Evolutionary conservation across 2,888 invertebrate genomes (phyloP).

Genomic region (Hemaris fuciformis): DNA sequence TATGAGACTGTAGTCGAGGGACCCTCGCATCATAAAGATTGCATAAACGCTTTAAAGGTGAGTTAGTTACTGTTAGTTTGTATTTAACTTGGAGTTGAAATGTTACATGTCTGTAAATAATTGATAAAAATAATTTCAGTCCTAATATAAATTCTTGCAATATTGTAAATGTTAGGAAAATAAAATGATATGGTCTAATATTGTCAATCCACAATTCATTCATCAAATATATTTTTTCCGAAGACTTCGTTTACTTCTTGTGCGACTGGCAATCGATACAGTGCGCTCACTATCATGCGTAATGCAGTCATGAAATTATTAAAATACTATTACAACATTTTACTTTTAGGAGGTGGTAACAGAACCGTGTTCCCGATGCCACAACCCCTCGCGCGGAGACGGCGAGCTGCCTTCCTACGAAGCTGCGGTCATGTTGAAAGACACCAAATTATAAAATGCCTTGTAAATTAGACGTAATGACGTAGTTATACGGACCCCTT

Average conservation of each 20-base stretch:
- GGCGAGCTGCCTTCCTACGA: constrained; percentile 84
- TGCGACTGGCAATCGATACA: too few species aligned
- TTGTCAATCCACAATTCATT: too few species aligned
- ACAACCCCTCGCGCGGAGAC: constrained; percentile 38
- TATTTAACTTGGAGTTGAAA: background rate
- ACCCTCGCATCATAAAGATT: constrained; percentile 47
- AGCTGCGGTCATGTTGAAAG: constrained; percentile 80
- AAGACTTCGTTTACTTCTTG: too few species aligned
- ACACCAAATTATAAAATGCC: constrained; percentile 66
- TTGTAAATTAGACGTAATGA: background rate
- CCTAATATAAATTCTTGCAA: too few species aligned
- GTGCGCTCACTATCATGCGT: too few species aligned
- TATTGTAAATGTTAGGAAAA: too few species aligned
- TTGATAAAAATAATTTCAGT: too few species aligned
- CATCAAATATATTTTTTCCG: too few species aligned
- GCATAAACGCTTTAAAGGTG: constrained; percentile 48
- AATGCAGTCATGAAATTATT: too few species aligned
- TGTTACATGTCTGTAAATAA: too few species aligned
- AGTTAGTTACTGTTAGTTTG: constrained; percentile 13
- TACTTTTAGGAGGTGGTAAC: constrained; percentile 61
- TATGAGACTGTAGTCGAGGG: constrained; percentile 79
- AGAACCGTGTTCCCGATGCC: constrained; percentile 52
- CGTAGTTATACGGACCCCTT: background rate
- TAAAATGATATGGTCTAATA: too few species aligned
- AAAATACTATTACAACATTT: constrained; percentile 23